A percentile compares a stretch with the other conserved stretches of the same genome.
These are phyloP conservation scores for Limnephilus lunatus DNA, from an alignment of 2,888 invertebrate genomes.

Conservation along the genomic window DNA sequence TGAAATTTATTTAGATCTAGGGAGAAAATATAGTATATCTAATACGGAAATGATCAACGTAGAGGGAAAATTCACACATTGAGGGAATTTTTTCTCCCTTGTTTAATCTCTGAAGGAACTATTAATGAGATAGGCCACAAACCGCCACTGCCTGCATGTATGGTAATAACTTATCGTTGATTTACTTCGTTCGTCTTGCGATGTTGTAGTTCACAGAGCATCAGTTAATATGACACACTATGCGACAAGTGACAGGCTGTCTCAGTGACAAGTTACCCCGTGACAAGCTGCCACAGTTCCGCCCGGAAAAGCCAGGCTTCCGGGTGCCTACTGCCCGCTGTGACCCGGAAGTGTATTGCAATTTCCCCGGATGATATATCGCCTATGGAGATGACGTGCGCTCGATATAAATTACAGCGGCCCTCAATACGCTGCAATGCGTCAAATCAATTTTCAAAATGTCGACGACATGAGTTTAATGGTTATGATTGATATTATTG, in stretches of 20 bases:
- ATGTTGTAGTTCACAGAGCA: not conserved
- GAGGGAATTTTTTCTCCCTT: no score
- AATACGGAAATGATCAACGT: no score
- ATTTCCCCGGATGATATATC: not conserved
- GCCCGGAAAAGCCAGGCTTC: not conserved
- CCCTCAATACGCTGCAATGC: not conserved
- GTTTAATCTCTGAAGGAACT: no score
- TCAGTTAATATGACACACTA: not conserved
- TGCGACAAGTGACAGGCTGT: not conserved
- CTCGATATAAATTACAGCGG: not conserved
- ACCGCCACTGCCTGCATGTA: no score
- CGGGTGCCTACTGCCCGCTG: not conserved
- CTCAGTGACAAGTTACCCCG: not conserved
- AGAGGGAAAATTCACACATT: no score
- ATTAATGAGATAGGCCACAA: no score
- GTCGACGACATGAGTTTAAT: not conserved
- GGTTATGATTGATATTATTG: not conserved
- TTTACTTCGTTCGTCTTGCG: not conserved
- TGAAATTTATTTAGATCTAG: no score
- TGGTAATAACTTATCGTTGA: not conserved
- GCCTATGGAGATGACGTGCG: not conserved
- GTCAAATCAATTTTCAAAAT: not conserved
- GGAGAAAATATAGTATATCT: no score
- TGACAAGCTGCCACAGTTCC: not conserved
- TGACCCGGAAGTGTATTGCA: constrained; percentile 2